Conservation (phyloP, 1,140 invertebrate species). For the Apis cerana region DNA sequence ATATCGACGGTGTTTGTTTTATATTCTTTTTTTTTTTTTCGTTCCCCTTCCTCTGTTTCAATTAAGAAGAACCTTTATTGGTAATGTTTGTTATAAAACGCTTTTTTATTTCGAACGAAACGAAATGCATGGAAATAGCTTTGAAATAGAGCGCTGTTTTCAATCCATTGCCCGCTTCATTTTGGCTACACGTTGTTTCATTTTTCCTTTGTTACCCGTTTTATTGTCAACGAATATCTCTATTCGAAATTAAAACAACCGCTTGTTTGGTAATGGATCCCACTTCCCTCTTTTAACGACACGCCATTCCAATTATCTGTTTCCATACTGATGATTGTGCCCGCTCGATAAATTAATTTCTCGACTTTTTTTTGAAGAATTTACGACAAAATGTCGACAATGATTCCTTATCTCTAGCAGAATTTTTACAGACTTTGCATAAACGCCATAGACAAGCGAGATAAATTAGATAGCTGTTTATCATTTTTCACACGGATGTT, state of each 20-base stretch:
- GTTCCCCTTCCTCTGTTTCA: not conserved
- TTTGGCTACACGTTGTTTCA: not conserved
- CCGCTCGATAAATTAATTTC: not conserved
- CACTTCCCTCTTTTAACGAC: not conserved
- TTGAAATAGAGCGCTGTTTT: too few species aligned
- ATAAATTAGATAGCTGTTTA: too few species aligned
- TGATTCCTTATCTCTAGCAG: too few species aligned
- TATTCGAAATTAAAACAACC: not conserved
- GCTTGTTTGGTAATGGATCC: not conserved
- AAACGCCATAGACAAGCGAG: too few species aligned
- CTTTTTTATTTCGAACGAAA: not conserved
- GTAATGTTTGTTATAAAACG: not conserved
- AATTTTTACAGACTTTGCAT: too few species aligned
- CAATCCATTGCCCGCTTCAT: not conserved
- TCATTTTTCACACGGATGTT: too few species aligned
- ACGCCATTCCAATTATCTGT: not conserved
- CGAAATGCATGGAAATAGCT: not conserved
- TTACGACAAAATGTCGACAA: too few species aligned
- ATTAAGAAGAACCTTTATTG: constrained; percentile 2
- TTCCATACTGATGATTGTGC: too few species aligned
- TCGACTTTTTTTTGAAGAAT: too few species aligned
- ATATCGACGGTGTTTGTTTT: not conserved
- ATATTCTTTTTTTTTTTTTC: too few species aligned
- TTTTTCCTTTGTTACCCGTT: not conserved
- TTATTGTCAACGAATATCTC: not conserved